Base-by-base conservation (phyloP, 2,113 vertebrate species). In the Pycnonotus jocosus region DNA sequence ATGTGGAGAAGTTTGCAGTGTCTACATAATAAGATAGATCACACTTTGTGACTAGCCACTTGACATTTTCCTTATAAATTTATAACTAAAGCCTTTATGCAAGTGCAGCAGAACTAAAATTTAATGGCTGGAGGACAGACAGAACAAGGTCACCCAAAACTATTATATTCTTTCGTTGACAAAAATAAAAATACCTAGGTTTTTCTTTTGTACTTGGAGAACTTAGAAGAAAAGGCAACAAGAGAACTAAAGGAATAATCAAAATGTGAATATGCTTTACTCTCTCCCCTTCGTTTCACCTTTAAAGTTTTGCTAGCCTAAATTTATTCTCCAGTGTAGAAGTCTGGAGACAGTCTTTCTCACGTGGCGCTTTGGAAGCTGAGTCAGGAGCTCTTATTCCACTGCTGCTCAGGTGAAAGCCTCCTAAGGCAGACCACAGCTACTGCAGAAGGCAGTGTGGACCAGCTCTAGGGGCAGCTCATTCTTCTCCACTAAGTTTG, bases 121-220 rank as follows among this genome's bases (percentile, higher is more conserved):
- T n/a, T 66, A 90, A 92, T 48, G 38, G 79, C 86, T 93, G 53
- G 15, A 88, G 79, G 78, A 92, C 35, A 86, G 24, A 86, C 47
- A 95, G 76, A 96, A 95, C 35, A 86, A 95, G 90, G 92, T 88
- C 85, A 97, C 14, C 31, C 40, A 7, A 77, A 96, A 92, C n/a
- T n/a, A 50, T 28, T 33, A 47, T 31, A 73, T 66, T 80, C 37
- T n/a, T 85, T 60, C 2, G 3, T 35, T 74, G 30, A 77, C 33
- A 91, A 89, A 82, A 92, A 84, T 38, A 61, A 93, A 91, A 91
- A 60, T 18, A 51, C 2, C 5, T 54, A 17, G 6, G 21, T 64
- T 90, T 81, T 79, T 70, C 50, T 64, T 79, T 69, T 51, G 37
- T 48, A 30, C 25, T 77, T 60, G 7, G 8, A 91, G 38, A 51